A percentile compares a stretch with the other conserved stretches of the same genome.
These are phyloP conservation scores for Todiramphus chloris DNA, from an alignment of 2,113 vertebrate genomes.

Conservation along the genomic window DNA sequence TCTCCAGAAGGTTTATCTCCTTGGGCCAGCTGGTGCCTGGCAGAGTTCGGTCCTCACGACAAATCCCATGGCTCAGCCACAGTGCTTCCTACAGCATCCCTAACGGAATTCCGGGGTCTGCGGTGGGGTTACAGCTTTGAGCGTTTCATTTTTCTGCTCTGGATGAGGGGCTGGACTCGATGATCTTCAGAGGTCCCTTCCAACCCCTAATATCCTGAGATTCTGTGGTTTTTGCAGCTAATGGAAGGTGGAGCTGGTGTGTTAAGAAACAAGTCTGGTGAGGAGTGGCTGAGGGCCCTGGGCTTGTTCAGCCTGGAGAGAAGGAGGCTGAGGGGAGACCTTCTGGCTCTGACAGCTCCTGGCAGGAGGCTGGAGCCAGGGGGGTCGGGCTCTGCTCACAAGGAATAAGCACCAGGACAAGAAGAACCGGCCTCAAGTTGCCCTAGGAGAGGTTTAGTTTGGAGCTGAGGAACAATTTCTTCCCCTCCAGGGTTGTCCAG, in stretches of 20 bases:
- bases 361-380: background rate
- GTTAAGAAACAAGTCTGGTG: background rate
- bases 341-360: background rate
- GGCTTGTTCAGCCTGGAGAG: background rate
- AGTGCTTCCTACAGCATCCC: rapidly evolving
- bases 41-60: background rate
- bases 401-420: background rate
- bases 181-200: too few species aligned
- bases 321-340: background rate
- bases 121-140: rapidly evolving
- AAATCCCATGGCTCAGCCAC: background rate
- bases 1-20: background rate
- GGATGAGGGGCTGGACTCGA: too few species aligned
- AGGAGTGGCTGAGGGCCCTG: background rate
- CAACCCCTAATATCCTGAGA: too few species aligned
- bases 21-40: background rate
- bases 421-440: too few species aligned
- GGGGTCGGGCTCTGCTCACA: background rate
- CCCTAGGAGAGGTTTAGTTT: too few species aligned
- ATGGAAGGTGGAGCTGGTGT: background rate
- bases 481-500: background rate
- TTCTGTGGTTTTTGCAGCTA: background rate
- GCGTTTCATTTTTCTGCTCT: background rate
- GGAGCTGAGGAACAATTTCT: background rate
- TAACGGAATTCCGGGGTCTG: background rate